Percentiles rank a stretch among this genome's conserved stretches.
Evolutionary conservation across 2,888 invertebrate genomes (phyloP).

Genomic region (Erebia aethiops): DNA sequence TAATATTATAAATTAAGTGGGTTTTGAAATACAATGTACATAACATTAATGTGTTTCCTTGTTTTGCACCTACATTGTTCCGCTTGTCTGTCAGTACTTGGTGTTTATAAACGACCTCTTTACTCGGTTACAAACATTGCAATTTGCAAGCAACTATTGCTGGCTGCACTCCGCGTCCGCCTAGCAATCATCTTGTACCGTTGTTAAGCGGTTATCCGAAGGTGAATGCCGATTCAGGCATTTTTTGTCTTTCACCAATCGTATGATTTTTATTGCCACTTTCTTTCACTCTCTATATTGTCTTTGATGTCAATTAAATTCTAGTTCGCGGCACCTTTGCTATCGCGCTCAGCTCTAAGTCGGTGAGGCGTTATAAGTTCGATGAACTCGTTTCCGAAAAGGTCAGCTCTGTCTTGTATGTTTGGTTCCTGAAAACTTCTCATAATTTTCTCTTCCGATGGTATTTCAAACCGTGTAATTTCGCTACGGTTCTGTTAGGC

Average conservation of each 20-base stretch:
- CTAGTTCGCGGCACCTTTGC: slow-evolving; percentile 36
- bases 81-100: slow-evolving; percentile 60
- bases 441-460: not conserved
- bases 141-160: slow-evolving; percentile 42
- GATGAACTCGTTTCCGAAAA: slow-evolving; percentile 43
- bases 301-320: slow-evolving; percentile 55
- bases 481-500: slow-evolving; percentile 32
- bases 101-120: slow-evolving; percentile 72
- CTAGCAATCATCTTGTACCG: slow-evolving; percentile 57
- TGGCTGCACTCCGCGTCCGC: slow-evolving; percentile 54
- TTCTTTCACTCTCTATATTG: slow-evolving; percentile 43
- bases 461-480: slow-evolving; percentile 30
- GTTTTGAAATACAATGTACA: not conserved
- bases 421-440: slow-evolving; percentile 19
- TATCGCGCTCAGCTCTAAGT: slow-evolving; percentile 32
- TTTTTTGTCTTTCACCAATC: slow-evolving; percentile 50
- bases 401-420: slow-evolving; percentile 33
- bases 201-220: slow-evolving; percentile 44
- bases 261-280: slow-evolving; percentile 50
- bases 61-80: slow-evolving; percentile 40
- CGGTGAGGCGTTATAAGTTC: slow-evolving; percentile 42
- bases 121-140: slow-evolving; percentile 59
- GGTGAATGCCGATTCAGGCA: slow-evolving; percentile 47
- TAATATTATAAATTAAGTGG: not conserved
- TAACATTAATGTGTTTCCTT: slow-evolving; percentile 7